Base-by-base conservation (phyloP, 2,797 vertebrate genomes). In the Amniataba percoides region DNA sequence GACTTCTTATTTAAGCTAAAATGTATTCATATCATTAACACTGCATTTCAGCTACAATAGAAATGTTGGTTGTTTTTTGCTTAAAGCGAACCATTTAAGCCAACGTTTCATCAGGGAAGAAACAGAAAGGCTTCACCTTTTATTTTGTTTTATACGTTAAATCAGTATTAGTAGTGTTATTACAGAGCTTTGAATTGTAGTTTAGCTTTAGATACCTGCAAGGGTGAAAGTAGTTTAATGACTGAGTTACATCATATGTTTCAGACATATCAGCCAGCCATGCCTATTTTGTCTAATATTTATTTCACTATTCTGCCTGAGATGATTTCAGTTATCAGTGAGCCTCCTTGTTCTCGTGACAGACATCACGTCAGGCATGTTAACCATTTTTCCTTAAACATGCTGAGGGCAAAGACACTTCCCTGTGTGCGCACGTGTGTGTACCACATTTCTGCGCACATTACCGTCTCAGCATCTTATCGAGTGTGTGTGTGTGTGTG, bases 321-420 rank as follows among this genome's bases (percentile, higher is more conserved):
- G 7, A 60, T 39, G 39, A 69, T 65, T 57, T 14, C 8, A 11
- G 4, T 48, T 13, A 62, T 57, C 59, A 40, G 14, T 18, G 18
- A 21, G 77, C 11, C 1, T 16, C 7, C 39, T 39, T 36, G 40
- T 49, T 79, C 21, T n/a, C 65, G n/a, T 68, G 40, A 77, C 68
- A 61, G 25, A 11, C 43, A 45, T 58, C n/a, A 70, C 51, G 69
- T 87, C 58, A 58, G 63, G 9, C 57, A 21, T 79, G 48, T 77
- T 82, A 74, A 65, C 36, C 46, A 34, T 67, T 45, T 34, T 11
- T 48, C 18, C 45, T 21, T n/a, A 10, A 48, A 48, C 69, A 63
- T 7, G 80, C 82, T 88, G 36, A 72, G 69, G 84, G 82, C 73
- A 84, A 89, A 87, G 77, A 85, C 82, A 80, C 34, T 36, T 9